Conservation (phyloP, 2,113 vertebrate species). For the Puffinus mauretanicus region DNA sequence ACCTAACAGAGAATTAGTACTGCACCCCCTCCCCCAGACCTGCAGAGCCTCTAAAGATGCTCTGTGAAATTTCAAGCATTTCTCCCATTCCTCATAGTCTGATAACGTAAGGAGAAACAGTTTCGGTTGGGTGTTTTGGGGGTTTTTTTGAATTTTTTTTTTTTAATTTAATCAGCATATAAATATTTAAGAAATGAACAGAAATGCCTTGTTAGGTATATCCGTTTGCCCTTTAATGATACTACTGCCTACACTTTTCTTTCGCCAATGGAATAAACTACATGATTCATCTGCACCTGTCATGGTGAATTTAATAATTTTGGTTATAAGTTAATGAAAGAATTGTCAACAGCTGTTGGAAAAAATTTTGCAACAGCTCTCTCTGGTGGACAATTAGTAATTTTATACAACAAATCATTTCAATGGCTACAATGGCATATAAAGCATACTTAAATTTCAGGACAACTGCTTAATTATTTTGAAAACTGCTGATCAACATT, state of each 20-base stretch:
- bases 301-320: background rate
- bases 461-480: background rate
- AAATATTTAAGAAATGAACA: background rate
- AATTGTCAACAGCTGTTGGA: background rate
- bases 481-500: background rate
- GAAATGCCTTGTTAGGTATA: background rate
- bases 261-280: background rate
- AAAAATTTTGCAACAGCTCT: constrained; percentile 65
- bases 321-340: background rate
- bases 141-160: too few relatives aligned
- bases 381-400: constrained; percentile 62
- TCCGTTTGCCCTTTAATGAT: background rate
- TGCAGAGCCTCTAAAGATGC: background rate
- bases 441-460: background rate
- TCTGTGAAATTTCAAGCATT: background rate
- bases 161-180: background rate
- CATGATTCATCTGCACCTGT: background rate
- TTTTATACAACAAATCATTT: background rate
- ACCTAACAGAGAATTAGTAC: background rate
- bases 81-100: background rate
- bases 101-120: background rate
- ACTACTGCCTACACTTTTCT: background rate
- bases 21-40: background rate
- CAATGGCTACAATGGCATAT: background rate
- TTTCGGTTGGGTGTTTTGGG: too few relatives aligned